These are phyloP conservation scores for Prionailurus viverrinus DNA, from an alignment of 2,113 vertebrate genomes.

Conservation along the genomic window DNA sequence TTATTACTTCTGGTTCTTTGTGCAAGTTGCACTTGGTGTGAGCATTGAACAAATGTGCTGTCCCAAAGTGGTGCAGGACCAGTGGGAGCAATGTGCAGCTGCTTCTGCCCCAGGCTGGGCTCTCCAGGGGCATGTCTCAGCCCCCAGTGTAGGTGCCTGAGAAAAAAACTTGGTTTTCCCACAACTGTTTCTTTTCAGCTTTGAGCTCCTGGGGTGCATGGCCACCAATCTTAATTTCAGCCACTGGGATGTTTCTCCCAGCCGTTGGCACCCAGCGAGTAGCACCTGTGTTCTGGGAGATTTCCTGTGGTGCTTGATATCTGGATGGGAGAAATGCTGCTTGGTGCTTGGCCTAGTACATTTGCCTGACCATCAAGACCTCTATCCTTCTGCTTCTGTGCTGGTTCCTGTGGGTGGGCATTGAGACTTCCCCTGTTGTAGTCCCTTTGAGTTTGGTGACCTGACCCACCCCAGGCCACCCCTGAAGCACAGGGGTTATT, in stretches of 20 bases:
- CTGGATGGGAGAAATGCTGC: neutral
- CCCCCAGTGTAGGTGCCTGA: neutral
- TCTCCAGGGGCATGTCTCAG: neutral
- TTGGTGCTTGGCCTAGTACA: neutral
- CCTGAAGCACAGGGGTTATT: too few relatives aligned
- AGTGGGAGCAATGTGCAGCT: fast-evolving
- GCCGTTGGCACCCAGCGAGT: neutral
- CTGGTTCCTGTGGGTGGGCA: neutral
- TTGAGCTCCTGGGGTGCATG: neutral
- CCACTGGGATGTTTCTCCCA: neutral
- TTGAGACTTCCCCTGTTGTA: neutral
- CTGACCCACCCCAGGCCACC: neutral
- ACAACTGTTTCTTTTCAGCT: neutral
- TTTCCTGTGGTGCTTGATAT: neutral
- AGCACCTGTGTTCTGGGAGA: neutral
- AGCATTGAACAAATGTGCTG: neutral
- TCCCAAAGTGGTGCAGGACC: neutral
- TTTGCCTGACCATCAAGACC: neutral
- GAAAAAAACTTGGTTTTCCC: neutral
- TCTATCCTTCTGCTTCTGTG: neutral
- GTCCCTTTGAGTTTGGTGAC: neutral
- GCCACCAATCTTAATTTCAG: neutral
- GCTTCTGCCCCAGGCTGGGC: neutral
- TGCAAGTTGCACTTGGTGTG: neutral
- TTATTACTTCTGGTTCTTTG: neutral